These are phyloP conservation scores for Acrocera orbiculus DNA, from an alignment of 2,888 invertebrate genomes.

Conservation along the genomic window DNA sequence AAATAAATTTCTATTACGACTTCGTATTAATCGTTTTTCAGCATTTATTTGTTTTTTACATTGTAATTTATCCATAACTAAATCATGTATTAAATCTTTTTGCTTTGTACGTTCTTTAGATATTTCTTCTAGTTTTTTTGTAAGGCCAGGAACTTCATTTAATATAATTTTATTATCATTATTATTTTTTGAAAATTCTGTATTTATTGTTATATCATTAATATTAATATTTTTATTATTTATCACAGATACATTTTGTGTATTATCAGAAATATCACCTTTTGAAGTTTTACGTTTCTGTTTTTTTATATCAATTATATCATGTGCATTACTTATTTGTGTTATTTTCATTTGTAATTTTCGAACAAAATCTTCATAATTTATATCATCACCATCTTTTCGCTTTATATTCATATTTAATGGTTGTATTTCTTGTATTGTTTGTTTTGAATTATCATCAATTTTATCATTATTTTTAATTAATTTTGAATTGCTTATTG, in stretches of 20 bases:
- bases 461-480: slow-evolving; percentile 5
- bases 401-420: slow-evolving; percentile 11
- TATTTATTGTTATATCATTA: slow-evolving; percentile 10
- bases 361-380: slow-evolving; percentile 44
- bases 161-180: no score
- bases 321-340: slow-evolving; percentile 50
- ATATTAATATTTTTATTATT: slow-evolving; percentile 16
- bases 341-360: slow-evolving; percentile 47
- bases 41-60: slow-evolving; percentile 46
- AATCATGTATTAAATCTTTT: slow-evolving; percentile 63
- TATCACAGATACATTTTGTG: slow-evolving; percentile 21
- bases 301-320: slow-evolving; percentile 44
- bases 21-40: slow-evolving; percentile 41
- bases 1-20: slow-evolving; percentile 33
- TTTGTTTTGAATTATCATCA: slow-evolving; percentile 5
- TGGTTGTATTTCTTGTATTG: slow-evolving; percentile 16
- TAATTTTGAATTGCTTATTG: slow-evolving; percentile 11
- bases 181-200: slow-evolving; percentile 20
- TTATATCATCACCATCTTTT: slow-evolving; percentile 28
- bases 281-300: slow-evolving; percentile 35
- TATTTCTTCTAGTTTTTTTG: slow-evolving; percentile 54
- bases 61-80: slow-evolving; percentile 63
- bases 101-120: slow-evolving; percentile 65
- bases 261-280: slow-evolving; percentile 4
- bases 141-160: slow-evolving; percentile 37